phyloP scores from a whole-genome alignment of 2,113 vertebrate genomes.

The Tamias sibiricus region DNA sequence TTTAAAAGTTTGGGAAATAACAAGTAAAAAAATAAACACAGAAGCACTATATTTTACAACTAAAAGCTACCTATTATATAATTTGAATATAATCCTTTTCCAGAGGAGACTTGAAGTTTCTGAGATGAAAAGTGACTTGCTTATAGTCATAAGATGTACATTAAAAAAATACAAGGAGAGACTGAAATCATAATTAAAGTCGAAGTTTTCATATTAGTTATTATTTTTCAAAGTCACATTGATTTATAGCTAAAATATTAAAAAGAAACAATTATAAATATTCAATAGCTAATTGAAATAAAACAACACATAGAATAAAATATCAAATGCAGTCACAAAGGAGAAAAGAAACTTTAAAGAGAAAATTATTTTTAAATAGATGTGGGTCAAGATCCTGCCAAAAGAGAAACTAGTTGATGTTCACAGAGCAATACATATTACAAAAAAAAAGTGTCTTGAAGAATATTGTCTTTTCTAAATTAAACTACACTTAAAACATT shows the following conservation, averaged over 20 bases:
- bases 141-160: neutral
- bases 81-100: neutral
- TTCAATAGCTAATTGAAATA: conserved; percentile 13
- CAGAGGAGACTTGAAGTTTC: neutral
- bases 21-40: neutral
- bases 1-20: neutral
- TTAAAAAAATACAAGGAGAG: neutral
- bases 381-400: neutral
- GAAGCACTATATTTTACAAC: neutral
- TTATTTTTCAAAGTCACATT: conserved; percentile 3
- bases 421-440: neutral
- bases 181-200: neutral
- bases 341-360: neutral
- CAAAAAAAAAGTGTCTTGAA: neutral
- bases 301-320: neutral
- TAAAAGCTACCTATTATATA: neutral
- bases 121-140: neutral
- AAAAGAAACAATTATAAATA: neutral
- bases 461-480: neutral
- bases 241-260: neutral
- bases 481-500: neutral
- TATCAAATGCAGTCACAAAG: neutral
- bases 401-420: neutral
- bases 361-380: neutral
- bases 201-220: neutral